Evolutionary conservation across 53 echinoderm and acorn worm genomes (phyloP).

Genomic region (Henricia sp.): DNA sequence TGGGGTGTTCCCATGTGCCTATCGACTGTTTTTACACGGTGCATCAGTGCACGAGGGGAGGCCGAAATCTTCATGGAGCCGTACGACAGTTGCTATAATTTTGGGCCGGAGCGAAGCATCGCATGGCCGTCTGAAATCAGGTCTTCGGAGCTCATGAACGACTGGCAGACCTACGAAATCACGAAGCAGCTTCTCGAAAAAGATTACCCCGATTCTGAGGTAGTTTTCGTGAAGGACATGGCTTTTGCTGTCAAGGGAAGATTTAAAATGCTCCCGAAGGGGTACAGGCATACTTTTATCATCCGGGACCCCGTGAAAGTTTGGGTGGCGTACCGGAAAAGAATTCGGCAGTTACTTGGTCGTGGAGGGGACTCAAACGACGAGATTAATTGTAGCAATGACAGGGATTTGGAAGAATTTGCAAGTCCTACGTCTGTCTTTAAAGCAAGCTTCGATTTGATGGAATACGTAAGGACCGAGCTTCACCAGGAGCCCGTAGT

Average conservation of each 20-base stretch:
- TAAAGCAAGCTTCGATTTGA: constrained; percentile 39
- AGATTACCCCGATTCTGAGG: not conserved
- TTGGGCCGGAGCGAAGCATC: constrained; percentile 35
- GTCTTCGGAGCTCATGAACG: constrained; percentile 19
- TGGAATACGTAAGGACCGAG: constrained; percentile 24
- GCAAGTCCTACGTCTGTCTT: constrained; percentile 32
- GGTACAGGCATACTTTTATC: constrained; percentile 43
- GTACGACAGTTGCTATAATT: constrained; percentile 49
- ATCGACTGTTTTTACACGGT: constrained; percentile 42
- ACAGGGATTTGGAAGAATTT: constrained; percentile 13
- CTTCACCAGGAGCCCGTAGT: constrained; percentile 36
- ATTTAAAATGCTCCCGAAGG: constrained; percentile 19
- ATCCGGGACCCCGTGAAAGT: constrained; percentile 35
- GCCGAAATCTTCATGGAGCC: constrained; percentile 45
- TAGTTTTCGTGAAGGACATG: constrained; percentile 45
- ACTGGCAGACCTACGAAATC: constrained; percentile 37
- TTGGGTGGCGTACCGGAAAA: constrained; percentile 29
- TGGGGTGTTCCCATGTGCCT: constrained; percentile 52
- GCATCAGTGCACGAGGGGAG: constrained; percentile 16
- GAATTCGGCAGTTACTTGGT: constrained; percentile 9
- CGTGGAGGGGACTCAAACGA: not conserved
- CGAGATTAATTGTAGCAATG: not conserved
- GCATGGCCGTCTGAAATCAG: constrained; percentile 5
- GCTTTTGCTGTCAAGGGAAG: constrained; percentile 34
- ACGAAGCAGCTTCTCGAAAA: constrained; percentile 14